Conservation (phyloP, 1,140 invertebrate species). For the Euura saliciscinereae region DNA sequence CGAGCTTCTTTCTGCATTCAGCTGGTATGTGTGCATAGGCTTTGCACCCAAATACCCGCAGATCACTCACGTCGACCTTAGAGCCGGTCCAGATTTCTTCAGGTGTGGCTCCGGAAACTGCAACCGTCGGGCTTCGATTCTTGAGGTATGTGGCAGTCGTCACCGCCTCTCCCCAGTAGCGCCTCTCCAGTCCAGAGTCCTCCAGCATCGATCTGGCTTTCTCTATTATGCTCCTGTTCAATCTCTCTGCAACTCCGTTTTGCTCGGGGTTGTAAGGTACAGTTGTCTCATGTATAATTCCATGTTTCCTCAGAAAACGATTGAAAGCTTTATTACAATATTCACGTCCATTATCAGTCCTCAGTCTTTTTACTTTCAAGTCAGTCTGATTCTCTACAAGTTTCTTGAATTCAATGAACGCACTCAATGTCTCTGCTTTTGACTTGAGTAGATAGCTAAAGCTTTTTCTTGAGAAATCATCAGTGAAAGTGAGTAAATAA, state of each 20-base stretch:
- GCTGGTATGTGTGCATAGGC: constrained; percentile 15
- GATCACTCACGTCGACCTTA: constrained; percentile 18
- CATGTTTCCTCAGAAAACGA: constrained; percentile 12
- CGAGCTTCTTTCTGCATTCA: constrained; percentile 13
- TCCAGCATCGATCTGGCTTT: constrained; percentile 34
- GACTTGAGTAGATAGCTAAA: background rate
- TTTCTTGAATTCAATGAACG: constrained; percentile 17
- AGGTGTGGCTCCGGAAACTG: constrained; percentile 17
- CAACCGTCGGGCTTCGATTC: constrained; percentile 18
- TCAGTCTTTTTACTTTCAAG: constrained; percentile 19
- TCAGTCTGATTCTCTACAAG: background rate
- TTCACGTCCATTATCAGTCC: too few relatives aligned
- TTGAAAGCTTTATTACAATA: too few relatives aligned
- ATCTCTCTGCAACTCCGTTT: constrained; percentile 45
- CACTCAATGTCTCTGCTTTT: background rate
- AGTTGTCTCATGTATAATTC: constrained; percentile 18
- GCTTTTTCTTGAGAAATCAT: background rate
- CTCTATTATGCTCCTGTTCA: constrained; percentile 36
- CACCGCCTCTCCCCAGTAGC: constrained; percentile 27
- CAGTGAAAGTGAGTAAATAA: background rate
- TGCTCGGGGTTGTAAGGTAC: constrained; percentile 34
- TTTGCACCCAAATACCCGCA: constrained; percentile 25
- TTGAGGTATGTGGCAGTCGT: constrained; percentile 13
- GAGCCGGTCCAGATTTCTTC: constrained; percentile 22
- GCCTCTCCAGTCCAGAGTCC: constrained; percentile 16